These are phyloP conservation scores for Vireo griseus DNA, from an alignment of 2,797 vertebrate species.

Conservation along the genomic window DNA sequence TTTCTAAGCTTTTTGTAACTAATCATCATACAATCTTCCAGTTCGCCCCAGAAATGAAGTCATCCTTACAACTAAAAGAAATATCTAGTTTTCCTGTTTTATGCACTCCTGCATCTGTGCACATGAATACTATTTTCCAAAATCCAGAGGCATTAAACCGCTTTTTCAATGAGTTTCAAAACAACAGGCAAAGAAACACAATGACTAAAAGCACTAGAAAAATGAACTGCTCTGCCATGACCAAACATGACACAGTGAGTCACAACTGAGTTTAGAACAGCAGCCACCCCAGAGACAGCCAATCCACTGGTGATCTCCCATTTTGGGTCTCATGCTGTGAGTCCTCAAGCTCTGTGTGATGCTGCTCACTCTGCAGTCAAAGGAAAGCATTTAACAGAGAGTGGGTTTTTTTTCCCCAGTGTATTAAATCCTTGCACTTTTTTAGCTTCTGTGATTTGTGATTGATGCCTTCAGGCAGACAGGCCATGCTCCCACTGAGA, in stretches of 20 bases:
- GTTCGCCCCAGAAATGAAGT: background rate
- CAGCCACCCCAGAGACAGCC: background rate
- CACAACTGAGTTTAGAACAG: background rate
- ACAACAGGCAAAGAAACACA: background rate
- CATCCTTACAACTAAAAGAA: background rate
- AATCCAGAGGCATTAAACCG: background rate
- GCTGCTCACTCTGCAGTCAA: background rate
- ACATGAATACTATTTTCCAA: background rate
- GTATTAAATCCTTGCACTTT: background rate
- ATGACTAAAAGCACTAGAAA: background rate
- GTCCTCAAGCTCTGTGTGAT: background rate
- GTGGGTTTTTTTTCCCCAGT: rapidly evolving
- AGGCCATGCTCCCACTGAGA: background rate
- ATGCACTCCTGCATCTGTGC: background rate
- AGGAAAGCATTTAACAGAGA: background rate
- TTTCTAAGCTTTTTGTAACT: background rate
- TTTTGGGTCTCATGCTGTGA: background rate
- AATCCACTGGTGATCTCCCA: background rate
- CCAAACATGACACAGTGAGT: background rate
- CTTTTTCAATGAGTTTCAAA: constrained; percentile 4
- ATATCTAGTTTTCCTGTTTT: background rate
- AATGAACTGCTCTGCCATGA: background rate
- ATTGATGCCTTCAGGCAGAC: background rate
- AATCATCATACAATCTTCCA: background rate
- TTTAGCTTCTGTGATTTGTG: background rate